Evolutionary conservation across 2,113 vertebrate species (phyloP).

Genomic region (Boulengeromyrus knoepffleri): DNA sequence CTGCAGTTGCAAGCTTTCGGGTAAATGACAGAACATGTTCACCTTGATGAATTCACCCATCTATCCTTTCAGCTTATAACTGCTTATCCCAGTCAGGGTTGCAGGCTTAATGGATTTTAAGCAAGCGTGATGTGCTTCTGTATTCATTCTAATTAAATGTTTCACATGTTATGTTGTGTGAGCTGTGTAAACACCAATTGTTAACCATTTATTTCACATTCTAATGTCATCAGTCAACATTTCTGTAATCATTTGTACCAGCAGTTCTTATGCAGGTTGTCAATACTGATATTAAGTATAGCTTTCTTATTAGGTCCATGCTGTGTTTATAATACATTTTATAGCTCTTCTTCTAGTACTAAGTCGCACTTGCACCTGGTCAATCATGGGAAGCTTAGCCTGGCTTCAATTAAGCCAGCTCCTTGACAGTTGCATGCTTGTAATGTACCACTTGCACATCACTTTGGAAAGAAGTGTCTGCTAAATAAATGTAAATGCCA

Average conservation of each 20-base stretch:
- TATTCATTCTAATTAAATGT: not conserved
- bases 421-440: not conserved
- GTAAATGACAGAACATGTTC: not conserved
- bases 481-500: not conserved
- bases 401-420: not conserved
- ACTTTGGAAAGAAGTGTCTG: not conserved
- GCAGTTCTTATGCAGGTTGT: not conserved
- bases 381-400: not conserved
- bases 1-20: constrained; percentile 74
- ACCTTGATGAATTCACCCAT: not conserved
- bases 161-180: not conserved
- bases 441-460: not conserved
- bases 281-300: not conserved
- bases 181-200: not conserved
- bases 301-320: not conserved
- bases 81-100: not conserved
- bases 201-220: not conserved
- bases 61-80: not conserved
- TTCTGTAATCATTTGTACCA: not conserved
- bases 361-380: not conserved
- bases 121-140: not conserved
- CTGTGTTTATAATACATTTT: not conserved
- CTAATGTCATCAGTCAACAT: not conserved
- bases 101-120: not conserved
- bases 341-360: not conserved